Conservation (phyloP, 2,113 vertebrate species). For the Anolis sagrei region DNA sequence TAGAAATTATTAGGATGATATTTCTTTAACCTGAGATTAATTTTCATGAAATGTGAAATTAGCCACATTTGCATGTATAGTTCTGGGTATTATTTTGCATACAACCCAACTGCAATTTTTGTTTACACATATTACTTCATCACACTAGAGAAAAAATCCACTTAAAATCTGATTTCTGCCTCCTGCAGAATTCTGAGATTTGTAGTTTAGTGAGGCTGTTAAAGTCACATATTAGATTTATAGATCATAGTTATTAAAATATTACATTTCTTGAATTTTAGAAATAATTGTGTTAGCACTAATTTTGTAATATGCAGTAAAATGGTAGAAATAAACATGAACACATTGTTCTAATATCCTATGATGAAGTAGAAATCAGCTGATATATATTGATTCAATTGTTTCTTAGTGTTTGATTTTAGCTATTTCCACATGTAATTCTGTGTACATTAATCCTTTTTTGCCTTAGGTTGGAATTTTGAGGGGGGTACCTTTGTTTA, state of each 20-base stretch:
- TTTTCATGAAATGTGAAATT: background rate
- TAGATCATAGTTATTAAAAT: background rate
- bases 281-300: background rate
- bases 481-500: background rate
- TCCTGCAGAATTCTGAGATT: too few relatives aligned
- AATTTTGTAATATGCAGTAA: background rate
- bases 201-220: too few relatives aligned
- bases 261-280: background rate
- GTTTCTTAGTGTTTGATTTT: background rate
- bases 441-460: background rate
- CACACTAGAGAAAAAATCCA: too few relatives aligned
- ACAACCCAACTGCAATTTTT: background rate
- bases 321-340: background rate
- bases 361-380: too few relatives aligned
- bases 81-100: background rate
- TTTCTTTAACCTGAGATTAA: background rate
- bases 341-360: background rate
- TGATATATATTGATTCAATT: too few relatives aligned
- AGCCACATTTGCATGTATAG: background rate
- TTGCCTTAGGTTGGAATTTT: background rate
- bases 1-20: background rate
- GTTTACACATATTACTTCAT: too few relatives aligned
- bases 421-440: background rate
- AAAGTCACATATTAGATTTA: background rate
- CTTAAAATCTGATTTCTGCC: too few relatives aligned